phyloP scores from a whole-genome alignment of 2,888 invertebrate species.

The Sminthurinus aureus region DNA sequence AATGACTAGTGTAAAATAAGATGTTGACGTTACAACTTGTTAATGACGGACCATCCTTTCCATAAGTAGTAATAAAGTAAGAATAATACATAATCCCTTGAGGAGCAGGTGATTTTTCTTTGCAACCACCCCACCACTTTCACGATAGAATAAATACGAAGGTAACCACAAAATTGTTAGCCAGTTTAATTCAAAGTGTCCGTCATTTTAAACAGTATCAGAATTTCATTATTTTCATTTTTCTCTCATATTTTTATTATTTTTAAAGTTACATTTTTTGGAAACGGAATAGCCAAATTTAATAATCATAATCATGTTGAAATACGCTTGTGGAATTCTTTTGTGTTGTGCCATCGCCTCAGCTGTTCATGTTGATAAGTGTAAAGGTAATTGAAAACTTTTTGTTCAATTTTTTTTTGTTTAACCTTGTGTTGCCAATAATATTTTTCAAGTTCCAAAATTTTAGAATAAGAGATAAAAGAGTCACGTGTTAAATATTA shows the following conservation, averaged over 20 bases:
- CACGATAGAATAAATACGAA: constrained; percentile 32
- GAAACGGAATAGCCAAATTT: background rate
- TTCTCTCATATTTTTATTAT: background rate
- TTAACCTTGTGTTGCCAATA: too few relatives aligned
- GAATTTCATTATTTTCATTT: background rate
- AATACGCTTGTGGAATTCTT: constrained; percentile 41
- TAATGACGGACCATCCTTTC: too few relatives aligned
- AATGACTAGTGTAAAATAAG: background rate
- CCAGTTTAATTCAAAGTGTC: constrained; percentile 11
- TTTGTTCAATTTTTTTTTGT: too few relatives aligned
- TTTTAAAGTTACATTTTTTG: background rate
- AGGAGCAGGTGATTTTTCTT: background rate
- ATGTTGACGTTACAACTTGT: too few relatives aligned
- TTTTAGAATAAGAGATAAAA: too few relatives aligned
- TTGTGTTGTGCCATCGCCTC: constrained; percentile 43
- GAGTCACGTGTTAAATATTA: too few relatives aligned
- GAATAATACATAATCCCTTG: background rate
- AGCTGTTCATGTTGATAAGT: constrained; percentile 57
- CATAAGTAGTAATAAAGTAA: too few relatives aligned
- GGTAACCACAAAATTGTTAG: constrained; percentile 8
- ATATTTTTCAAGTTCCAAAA: too few relatives aligned
- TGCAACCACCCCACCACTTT: background rate
- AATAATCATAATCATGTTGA: constrained; percentile 45
- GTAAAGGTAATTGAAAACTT: constrained; percentile 52
- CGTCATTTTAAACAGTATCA: background rate